A percentile compares a stretch with the other conserved stretches of the same genome.
Evolutionary conservation across 2,888 invertebrate species (phyloP).

Genomic region (Criorhina ranunculi): DNA sequence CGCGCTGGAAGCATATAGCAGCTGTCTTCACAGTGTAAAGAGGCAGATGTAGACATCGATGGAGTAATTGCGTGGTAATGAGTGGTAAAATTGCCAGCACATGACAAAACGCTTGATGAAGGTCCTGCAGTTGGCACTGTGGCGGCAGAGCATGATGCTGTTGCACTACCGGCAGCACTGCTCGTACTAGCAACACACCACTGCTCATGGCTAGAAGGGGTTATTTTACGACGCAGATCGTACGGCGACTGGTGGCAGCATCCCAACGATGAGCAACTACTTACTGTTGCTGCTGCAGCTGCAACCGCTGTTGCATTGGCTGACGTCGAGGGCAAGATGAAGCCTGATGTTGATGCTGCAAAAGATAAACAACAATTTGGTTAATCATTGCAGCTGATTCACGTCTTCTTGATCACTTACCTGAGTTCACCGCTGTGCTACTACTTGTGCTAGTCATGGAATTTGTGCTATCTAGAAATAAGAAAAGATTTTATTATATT

Average conservation of each 20-base stretch:
- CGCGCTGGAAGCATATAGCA: conserved; percentile 91
- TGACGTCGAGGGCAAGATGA: conserved; percentile 72
- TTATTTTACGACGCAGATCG: conserved; percentile 92
- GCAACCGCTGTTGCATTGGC: conserved; percentile 77
- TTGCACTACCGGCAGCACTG: conserved; percentile 71
- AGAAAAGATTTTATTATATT: neutral
- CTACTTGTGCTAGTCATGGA: conserved; percentile 70
- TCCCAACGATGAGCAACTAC: conserved; percentile 83
- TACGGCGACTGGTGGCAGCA: conserved; percentile 93
- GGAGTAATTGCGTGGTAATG: conserved; percentile 69
- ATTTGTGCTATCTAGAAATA: conserved; percentile 69
- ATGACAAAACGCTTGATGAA: conserved; percentile 84
- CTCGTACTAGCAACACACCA: conserved; percentile 80
- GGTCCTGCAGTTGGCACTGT: conserved; percentile 77
- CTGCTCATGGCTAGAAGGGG: conserved; percentile 82
- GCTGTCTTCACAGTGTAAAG: conserved; percentile 82
- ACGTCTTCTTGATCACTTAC: conserved; percentile 49
- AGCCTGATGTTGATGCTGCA: conserved; percentile 65
- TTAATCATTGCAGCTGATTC: conserved; percentile 46
- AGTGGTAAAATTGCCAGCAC: conserved; percentile 82
- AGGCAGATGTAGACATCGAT: conserved; percentile 77
- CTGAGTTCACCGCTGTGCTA: conserved; percentile 72
- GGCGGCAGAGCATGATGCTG: conserved; percentile 65
- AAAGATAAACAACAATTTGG: neutral
- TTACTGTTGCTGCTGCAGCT: conserved; percentile 76